A percentile compares a stretch with the other conserved stretches of the same genome.
Evolutionary conservation across 2,888 invertebrate genomes (phyloP).

Genomic region (Erebia palarica): DNA sequence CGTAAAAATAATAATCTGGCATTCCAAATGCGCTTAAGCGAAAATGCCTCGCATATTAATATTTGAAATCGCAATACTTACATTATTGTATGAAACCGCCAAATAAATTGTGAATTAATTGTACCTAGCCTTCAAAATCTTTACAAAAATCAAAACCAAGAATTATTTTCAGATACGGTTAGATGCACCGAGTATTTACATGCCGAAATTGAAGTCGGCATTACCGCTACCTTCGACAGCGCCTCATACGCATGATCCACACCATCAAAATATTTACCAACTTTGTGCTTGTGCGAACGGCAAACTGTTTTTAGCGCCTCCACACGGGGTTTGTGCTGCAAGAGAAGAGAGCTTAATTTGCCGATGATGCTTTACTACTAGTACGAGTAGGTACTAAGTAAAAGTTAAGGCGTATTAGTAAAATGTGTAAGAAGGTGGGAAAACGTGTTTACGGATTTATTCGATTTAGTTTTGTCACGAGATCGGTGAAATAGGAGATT

Average conservation of each 20-base stretch:
- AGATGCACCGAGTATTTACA: conserved; percentile 85
- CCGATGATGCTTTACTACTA: conserved; percentile 65
- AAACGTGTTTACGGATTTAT: background rate
- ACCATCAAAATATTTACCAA: conserved; percentile 90
- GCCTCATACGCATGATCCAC: conserved; percentile 77
- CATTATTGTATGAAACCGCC: background rate
- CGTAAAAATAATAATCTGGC: too few relatives aligned
- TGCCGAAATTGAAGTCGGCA: conserved; percentile 85
- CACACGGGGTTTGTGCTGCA: conserved; percentile 90
- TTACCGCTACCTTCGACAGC: conserved; percentile 78
- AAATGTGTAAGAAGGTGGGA: conserved; percentile 5
- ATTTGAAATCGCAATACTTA: too few relatives aligned
- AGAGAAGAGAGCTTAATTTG: conserved; percentile 79
- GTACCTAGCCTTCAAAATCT: background rate
- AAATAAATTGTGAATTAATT: background rate
- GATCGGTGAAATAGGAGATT: background rate
- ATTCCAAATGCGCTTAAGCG: too few relatives aligned
- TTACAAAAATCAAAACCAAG: background rate
- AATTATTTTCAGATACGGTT: conserved; percentile 80
- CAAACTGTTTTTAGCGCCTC: conserved; percentile 92
- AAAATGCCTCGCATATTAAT: too few relatives aligned
- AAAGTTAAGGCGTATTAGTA: conserved; percentile 20
- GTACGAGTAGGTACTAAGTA: too few relatives aligned
- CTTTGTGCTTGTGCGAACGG: conserved; percentile 96
- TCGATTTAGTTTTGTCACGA: background rate